Conservation (phyloP, 2,113 vertebrate species). For the Syngnathoides biaculeatus region DNA sequence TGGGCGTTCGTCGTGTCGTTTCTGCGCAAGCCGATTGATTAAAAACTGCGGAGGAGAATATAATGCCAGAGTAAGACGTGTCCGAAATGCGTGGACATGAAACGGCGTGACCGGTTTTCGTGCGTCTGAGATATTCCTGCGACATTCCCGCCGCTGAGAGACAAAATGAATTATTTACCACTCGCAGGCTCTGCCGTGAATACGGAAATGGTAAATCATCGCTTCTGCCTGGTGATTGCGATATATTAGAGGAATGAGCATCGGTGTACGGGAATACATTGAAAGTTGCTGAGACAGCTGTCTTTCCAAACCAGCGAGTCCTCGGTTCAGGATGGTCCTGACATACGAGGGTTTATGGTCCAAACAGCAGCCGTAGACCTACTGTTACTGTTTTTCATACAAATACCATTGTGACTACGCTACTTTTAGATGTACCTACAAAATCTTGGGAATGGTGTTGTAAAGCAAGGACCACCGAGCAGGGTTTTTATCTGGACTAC, state of each 20-base stretch:
- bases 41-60: no score
- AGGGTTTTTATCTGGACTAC: neutral
- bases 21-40: neutral
- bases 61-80: neutral
- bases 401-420: no score
- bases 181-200: constrained; percentile 42
- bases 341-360: no score
- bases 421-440: no score
- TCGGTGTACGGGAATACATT: neutral
- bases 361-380: no score
- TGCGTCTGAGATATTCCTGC: constrained; percentile 41
- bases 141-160: constrained; percentile 60
- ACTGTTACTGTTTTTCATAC: no score
- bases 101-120: constrained; percentile 23
- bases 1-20: no score
- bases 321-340: no score
- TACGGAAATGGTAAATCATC: constrained; percentile 35
- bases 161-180: constrained; percentile 65
- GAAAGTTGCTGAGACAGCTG: neutral
- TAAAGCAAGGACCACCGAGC: neutral
- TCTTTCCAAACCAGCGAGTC: neutral
- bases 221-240: constrained; percentile 26
- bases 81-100: neutral
- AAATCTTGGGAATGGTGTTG: no score
- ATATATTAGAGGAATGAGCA: constrained; percentile 5